Percentiles rank a stretch among this genome's conserved stretches.
Evolutionary conservation across 2,888 invertebrate genomes (phyloP).

Genomic region (Netelia fuscicornis): DNA sequence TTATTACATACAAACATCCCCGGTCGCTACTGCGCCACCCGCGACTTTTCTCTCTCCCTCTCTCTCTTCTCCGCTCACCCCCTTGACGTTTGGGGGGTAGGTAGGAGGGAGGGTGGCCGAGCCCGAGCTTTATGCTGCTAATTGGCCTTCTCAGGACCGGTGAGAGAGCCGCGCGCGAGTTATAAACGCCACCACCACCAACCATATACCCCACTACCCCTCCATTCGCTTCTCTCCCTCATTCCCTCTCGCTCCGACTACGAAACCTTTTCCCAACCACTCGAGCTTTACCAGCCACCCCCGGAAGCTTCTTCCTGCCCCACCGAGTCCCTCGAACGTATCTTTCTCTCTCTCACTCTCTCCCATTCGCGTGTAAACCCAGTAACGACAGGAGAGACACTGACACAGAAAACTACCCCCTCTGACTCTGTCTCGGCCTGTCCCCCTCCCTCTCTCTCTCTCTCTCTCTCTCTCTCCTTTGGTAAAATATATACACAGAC

Average conservation of each 20-base stretch:
- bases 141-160: slow-evolving; percentile 84
- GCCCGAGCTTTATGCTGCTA: slow-evolving; percentile 84
- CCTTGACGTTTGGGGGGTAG: slow-evolving; percentile 11
- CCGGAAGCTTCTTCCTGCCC: slow-evolving; percentile 52
- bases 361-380: slow-evolving; percentile 61
- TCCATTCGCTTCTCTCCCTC: slow-evolving; percentile 48
- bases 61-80: slow-evolving; percentile 30
- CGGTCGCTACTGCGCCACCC: slow-evolving; percentile 47
- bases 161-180: slow-evolving; percentile 78
- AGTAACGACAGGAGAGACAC: slow-evolving; percentile 57
- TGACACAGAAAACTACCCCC: slow-evolving; percentile 61
- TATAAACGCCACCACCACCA: slow-evolving; percentile 82
- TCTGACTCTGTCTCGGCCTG: background rate
- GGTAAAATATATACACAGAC: slow-evolving; percentile 15
- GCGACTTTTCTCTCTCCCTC: background rate
- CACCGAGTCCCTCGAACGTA: slow-evolving; percentile 44
- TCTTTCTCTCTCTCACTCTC: slow-evolving; percentile 47
- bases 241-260: slow-evolving; percentile 62
- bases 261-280: slow-evolving; percentile 41
- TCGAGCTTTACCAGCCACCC: slow-evolving; percentile 62
- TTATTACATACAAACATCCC: slow-evolving; percentile 84
- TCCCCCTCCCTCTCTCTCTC: background rate
- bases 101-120: slow-evolving; percentile 74
- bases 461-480: slow-evolving; percentile 7
- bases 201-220: slow-evolving; percentile 59